phyloP scores from a whole-genome alignment of 2,113 vertebrate genomes.

The Stegastes partitus region DNA sequence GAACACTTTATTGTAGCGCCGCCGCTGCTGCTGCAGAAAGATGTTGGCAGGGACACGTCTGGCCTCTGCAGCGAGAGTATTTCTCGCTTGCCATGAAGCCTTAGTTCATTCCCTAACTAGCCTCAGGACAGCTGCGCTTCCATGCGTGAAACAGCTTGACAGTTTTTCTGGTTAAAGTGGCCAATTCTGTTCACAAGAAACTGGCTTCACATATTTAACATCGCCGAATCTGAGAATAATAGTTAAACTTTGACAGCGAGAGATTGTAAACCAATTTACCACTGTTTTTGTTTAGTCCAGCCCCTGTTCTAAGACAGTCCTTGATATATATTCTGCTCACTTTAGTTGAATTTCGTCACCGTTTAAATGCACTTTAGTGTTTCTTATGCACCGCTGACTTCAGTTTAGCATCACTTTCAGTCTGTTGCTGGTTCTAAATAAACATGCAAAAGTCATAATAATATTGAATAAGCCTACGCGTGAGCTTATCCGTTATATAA shows the following conservation, averaged over 20 bases:
- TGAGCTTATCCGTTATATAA: no score
- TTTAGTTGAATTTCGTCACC: no score
- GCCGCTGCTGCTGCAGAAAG: conserved; percentile 30
- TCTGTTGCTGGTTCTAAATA: no score
- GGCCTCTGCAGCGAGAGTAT: conserved; percentile 45
- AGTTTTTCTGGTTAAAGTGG: background rate
- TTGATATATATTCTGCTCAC: no score
- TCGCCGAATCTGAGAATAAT: background rate
- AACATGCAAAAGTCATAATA: no score
- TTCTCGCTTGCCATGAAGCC: conserved; percentile 71
- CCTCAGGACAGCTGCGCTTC: conserved; percentile 26
- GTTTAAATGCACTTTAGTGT: no score
- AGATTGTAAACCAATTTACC: no score
- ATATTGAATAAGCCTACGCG: no score
- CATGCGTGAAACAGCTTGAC: conserved; percentile 5
- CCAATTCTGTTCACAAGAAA: conserved; percentile 1
- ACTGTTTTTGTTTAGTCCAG: background rate
- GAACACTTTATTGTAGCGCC: conserved; percentile 46
- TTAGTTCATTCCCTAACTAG: conserved; percentile 44
- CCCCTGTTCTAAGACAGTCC: no score
- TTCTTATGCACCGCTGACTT: no score
- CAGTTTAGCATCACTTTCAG: no score
- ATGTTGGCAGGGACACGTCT: conserved; percentile 56
- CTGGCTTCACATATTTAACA: background rate
- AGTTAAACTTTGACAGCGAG: no score